Percentiles rank a stretch among this genome's conserved stretches.
These are phyloP conservation scores for Porphyrio hochstetteri DNA, from an alignment of 2,113 vertebrate species.

Conservation along the genomic window DNA sequence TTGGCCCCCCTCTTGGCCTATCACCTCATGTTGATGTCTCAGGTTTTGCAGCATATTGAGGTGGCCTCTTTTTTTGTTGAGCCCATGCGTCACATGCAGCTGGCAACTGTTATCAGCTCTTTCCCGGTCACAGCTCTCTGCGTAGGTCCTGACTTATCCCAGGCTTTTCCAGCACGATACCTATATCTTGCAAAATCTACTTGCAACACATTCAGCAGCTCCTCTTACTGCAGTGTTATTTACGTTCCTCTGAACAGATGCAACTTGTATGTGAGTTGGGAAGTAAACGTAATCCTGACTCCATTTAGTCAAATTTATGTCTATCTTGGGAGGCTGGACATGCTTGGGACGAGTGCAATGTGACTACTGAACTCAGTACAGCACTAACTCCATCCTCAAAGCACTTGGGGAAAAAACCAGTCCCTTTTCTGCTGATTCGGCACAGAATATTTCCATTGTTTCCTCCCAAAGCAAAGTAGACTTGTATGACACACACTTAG, in stretches of 20 bases:
- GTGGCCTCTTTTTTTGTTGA: background rate
- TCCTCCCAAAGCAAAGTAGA: background rate
- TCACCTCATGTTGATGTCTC: background rate
- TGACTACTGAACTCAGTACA: background rate
- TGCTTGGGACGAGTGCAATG: background rate
- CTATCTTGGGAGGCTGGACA: background rate
- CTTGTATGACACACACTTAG: background rate
- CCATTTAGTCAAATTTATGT: background rate
- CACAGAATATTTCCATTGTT: background rate
- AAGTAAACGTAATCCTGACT: background rate
- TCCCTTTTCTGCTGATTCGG: background rate
- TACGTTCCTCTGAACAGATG: background rate
- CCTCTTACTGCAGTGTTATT: background rate
- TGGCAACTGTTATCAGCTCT: background rate
- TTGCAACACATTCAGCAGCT: background rate
- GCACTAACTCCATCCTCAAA: background rate
- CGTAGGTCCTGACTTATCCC: background rate
- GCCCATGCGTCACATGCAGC: background rate
- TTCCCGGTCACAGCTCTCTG: background rate
- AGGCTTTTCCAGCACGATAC: background rate
- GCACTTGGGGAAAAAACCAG: background rate
- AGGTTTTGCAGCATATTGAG: background rate
- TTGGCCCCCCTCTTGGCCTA: background rate
- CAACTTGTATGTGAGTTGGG: background rate
- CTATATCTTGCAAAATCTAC: conserved; percentile 2